Base-by-base conservation (phyloP, 1,140 invertebrate species). In the Zaprionus inermis region DNA sequence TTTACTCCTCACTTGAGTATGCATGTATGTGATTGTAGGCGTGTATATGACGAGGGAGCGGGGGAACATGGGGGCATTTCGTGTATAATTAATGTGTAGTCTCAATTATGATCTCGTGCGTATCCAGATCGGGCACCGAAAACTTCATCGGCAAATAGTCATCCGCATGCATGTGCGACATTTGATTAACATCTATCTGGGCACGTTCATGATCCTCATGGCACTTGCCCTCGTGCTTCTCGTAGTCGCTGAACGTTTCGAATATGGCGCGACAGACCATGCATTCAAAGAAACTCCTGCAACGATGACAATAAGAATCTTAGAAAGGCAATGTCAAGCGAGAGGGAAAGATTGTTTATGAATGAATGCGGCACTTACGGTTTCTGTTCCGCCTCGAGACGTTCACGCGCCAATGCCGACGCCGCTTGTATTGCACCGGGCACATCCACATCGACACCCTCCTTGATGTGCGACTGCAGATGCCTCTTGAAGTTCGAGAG, bases 41-140 rank as follows among this genome's bases (percentile, higher is more conserved):
- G 54, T 67, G 55, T 77, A 34, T 44, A 34, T 59, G 32, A 49
- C 18, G 54, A 5, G 7, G 38, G 28, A 44, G 34, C 11, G 30
- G 30, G 52, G 63, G 38, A 38, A 60, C 3, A 7, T 2, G 20
- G 24, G n/a, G 5, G 30, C 3, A 9, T 32, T 56, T 1, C 30
- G 18, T 56, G 30, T 56, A 34, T 32, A 18, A 46, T 70, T 89
- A 89, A 68, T 89, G 84, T 64, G 84, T 91, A 76, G 90, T 91
- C 81, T 91, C 90, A 78, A 91, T 90, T 11, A 91, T 91, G 66
- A 91, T 91, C 61, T 91, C 90, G 71, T 91, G 85, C 57, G 90
- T 91, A 66, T 91, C 90, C 75, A 91, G 67, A 74, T 91, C 88
- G 54, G 85, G 76, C 63, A 91, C 90, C 69, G 88, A 78, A 56